Evolutionary conservation across 2,113 vertebrate genomes (phyloP).

Genomic region (Holacanthus passer): DNA sequence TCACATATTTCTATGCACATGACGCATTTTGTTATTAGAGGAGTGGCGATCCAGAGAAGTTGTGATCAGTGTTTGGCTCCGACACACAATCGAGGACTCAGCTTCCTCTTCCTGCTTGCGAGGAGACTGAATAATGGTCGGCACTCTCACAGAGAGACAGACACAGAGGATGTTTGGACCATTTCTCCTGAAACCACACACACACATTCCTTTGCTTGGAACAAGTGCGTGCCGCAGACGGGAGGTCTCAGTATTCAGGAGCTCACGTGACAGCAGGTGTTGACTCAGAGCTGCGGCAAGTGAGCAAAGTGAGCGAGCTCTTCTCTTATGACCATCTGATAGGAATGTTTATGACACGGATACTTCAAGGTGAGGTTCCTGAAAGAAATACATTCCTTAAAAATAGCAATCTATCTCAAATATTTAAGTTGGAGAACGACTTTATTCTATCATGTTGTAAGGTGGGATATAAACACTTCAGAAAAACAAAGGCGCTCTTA

Average conservation of each 20-base stretch:
- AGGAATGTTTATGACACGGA: neutral
- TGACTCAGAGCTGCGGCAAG: neutral
- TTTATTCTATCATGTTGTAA: no score
- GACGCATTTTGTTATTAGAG: conserved; percentile 41
- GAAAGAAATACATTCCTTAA: no score
- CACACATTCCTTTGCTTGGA: conserved; percentile 23
- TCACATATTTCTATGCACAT: conserved; percentile 1
- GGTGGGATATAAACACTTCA: neutral
- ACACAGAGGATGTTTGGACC: conserved; percentile 64
- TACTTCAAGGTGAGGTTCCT: neutral
- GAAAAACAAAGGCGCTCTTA: neutral
- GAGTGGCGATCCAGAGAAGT: conserved; percentile 29
- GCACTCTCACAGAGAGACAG: conserved; percentile 21
- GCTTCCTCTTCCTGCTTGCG: conserved; percentile 76
- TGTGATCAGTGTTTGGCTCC: conserved; percentile 59
- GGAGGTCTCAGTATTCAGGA: neutral
- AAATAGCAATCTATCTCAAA: no score
- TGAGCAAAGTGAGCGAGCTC: neutral
- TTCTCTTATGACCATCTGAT: conserved; percentile 1
- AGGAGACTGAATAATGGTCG: conserved; percentile 38
- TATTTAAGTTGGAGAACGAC: neutral
- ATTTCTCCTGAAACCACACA: conserved; percentile 29
- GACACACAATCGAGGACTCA: conserved; percentile 59
- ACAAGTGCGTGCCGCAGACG: conserved; percentile 13
- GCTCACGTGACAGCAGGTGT: conserved; percentile 23